Evolutionary conservation across 2,888 invertebrate genomes (phyloP).

Genomic region (Mallateleia sp.): DNA sequence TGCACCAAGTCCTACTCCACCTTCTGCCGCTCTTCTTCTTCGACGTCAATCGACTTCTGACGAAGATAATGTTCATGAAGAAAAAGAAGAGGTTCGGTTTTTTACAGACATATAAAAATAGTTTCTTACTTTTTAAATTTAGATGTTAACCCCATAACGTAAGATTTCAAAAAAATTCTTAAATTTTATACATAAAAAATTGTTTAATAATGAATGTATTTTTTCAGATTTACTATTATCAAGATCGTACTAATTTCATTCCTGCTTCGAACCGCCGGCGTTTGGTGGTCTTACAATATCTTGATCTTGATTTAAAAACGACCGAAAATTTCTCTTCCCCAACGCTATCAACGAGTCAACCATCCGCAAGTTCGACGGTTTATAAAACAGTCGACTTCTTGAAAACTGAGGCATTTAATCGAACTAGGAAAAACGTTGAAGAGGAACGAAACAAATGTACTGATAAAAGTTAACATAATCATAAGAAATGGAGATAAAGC

Average conservation of each 20-base stretch:
- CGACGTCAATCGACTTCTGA: conserved; percentile 89
- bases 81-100: conserved; percentile 89
- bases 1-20: conserved; percentile 91
- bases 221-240: conserved; percentile 85
- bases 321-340: conserved; percentile 89
- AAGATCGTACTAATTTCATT: conserved; percentile 85
- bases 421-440: conserved; percentile 95
- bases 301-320: conserved; percentile 95
- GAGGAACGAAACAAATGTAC: conserved; percentile 91
- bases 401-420: conserved; percentile 98
- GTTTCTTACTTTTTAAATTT: too few relatives aligned
- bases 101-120: not conserved
- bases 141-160: too few relatives aligned
- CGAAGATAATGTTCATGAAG: conserved; percentile 89
- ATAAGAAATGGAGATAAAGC: not conserved
- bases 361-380: conserved; percentile 91
- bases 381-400: conserved; percentile 98
- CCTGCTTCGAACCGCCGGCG: conserved; percentile 86
- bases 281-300: conserved; percentile 93
- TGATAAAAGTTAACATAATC: conserved; percentile 85
- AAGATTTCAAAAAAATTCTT: conserved; percentile 13
- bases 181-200: too few relatives aligned
- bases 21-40: conserved; percentile 84
- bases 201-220: too few relatives aligned
- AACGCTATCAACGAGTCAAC: conserved; percentile 88